phyloP scores from a whole-genome alignment of 1,140 invertebrate species.

The Drosophila malerkotliana region DNA sequence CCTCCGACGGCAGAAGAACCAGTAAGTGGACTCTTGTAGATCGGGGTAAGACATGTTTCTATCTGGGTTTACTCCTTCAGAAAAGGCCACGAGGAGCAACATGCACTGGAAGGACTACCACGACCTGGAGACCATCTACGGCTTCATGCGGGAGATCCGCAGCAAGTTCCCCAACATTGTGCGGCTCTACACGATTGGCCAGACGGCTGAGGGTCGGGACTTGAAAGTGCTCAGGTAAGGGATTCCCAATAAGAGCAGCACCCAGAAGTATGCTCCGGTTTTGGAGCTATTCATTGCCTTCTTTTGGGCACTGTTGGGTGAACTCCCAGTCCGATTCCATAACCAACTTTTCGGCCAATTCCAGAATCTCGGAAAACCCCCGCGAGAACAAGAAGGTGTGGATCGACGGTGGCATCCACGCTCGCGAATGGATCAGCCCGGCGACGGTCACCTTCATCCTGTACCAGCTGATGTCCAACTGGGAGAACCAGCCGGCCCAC shows the following conservation, averaged over 20 bases:
- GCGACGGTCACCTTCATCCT: conserved; percentile 89
- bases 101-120: conserved; percentile 91
- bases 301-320: neutral
- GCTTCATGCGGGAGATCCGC: conserved; percentile 88
- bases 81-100: conserved; percentile 61
- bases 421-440: conserved; percentile 92
- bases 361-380: conserved; percentile 77
- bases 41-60: neutral
- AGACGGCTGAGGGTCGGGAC: conserved; percentile 89
- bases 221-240: conserved; percentile 86
- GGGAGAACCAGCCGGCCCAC: conserved; percentile 84
- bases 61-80: conserved; percentile 16
- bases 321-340: too few species aligned
- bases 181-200: conserved; percentile 88
- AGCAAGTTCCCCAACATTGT: conserved; percentile 87
- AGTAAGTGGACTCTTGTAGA: conserved; percentile 50
- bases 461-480: conserved; percentile 87
- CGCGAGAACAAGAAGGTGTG: conserved; percentile 77
- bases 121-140: conserved; percentile 87
- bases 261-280: conserved; percentile 10
- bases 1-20: conserved; percentile 30
- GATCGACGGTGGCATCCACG: conserved; percentile 89
- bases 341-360: neutral
- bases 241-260: neutral
- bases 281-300: neutral